Evolutionary conservation across 2,113 vertebrate species (phyloP).

Genomic region (Bubalus kerabau): DNA sequence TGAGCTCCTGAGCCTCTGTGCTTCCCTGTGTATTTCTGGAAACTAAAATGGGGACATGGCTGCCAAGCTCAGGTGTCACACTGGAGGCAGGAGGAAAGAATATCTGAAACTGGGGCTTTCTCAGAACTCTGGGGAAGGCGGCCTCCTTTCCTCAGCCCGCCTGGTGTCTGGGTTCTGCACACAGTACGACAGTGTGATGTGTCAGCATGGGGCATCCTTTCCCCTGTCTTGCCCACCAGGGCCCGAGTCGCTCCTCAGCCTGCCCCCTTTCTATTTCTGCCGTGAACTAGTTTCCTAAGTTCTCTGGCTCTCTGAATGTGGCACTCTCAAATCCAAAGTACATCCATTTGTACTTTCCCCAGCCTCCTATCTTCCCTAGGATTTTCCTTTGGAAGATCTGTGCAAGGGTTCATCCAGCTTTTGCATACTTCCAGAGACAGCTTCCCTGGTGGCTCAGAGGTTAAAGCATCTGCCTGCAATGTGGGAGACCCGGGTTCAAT

Average conservation of each 20-base stretch:
- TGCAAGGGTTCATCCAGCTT: background rate
- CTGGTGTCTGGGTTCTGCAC: background rate
- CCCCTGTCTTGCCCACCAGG: background rate
- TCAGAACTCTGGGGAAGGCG: background rate
- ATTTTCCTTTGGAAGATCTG: background rate
- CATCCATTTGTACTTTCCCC: background rate
- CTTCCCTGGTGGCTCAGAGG: no score
- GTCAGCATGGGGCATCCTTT: rapidly evolving
- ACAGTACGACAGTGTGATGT: rapidly evolving
- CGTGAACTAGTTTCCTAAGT: background rate
- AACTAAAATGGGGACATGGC: constrained; percentile 32
- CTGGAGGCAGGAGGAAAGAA: background rate
- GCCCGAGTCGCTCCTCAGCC: no score
- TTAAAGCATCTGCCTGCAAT: no score
- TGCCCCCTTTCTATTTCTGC: background rate
- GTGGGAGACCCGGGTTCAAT: no score
- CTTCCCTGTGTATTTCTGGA: constrained; percentile 44
- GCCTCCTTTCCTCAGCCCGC: background rate
- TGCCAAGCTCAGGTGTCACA: constrained; percentile 12
- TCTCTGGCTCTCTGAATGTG: background rate
- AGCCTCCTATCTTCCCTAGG: background rate
- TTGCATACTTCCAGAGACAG: background rate
- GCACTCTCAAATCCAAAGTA: background rate
- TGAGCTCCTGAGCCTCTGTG: background rate
- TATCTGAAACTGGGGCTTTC: background rate